These are phyloP conservation scores for Astur gentilis DNA, from an alignment of 2,113 vertebrate genomes.

Conservation along the genomic window DNA sequence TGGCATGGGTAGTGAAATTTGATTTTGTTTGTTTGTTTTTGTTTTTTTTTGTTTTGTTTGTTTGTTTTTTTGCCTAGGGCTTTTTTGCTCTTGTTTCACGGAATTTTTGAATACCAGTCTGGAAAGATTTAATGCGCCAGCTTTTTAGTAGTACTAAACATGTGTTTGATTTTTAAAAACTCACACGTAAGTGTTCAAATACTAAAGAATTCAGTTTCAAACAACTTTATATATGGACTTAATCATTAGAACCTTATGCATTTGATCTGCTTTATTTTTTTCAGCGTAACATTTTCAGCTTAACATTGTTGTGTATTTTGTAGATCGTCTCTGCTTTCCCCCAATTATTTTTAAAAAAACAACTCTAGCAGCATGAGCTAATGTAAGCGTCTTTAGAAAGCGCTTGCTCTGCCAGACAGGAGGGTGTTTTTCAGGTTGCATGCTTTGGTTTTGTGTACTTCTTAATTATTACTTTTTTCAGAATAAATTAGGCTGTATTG, in stretches of 20 bases:
- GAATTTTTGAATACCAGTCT: neutral
- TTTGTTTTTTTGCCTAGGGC: neutral
- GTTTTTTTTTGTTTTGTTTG: too few species aligned
- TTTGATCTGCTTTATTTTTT: neutral
- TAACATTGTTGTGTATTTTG: neutral
- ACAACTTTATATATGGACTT: neutral
- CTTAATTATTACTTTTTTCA: neutral
- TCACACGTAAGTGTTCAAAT: neutral
- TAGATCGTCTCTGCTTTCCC: neutral
- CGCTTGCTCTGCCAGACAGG: neutral
- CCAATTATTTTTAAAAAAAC: neutral
- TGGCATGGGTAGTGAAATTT: neutral
- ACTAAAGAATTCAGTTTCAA: neutral
- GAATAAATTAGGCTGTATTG: conserved; percentile 21
- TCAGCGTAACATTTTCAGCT: neutral
- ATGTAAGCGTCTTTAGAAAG: neutral
- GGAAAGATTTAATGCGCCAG: neutral
- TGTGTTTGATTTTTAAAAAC: neutral
- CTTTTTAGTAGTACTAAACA: neutral
- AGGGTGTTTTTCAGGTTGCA: conserved; percentile 18
- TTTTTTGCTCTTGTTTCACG: neutral
- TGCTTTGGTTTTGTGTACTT: neutral
- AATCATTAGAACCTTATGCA: neutral
- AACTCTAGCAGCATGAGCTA: neutral
- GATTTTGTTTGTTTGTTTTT: neutral